Evolutionary conservation across 1,140 invertebrate genomes (phyloP).

Genomic region (Heliconius eleuchia): DNA sequence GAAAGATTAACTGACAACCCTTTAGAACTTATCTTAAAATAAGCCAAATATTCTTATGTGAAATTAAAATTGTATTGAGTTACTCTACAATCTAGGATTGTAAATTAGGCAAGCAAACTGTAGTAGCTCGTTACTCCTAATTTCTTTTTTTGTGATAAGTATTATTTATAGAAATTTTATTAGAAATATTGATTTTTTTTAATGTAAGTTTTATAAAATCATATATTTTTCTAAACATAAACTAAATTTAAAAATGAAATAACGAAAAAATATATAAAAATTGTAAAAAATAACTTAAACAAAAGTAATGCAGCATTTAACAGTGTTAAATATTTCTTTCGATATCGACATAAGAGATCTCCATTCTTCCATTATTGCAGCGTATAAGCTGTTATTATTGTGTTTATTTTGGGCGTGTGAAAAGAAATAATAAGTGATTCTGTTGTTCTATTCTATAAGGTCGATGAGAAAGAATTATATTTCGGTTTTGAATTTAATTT

Average conservation of each 20-base stretch:
- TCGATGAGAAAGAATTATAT: neutral
- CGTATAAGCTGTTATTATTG: neutral
- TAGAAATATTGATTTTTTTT: no score
- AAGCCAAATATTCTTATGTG: neutral
- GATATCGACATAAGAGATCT: neutral
- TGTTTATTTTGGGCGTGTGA: constrained; percentile 8
- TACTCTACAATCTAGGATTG: no score
- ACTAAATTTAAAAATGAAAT: no score
- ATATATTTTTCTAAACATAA: no score
- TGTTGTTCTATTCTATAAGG: neutral
- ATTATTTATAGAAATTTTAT: no score
- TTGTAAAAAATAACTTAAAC: neutral
- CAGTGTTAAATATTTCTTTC: neutral
- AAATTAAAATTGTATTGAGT: neutral
- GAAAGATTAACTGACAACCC: constrained; percentile 37
- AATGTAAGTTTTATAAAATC: no score
- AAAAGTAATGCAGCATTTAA: neutral
- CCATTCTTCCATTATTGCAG: constrained; percentile 6
- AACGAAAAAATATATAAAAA: no score
- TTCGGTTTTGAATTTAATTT: neutral
- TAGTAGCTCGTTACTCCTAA: no score
- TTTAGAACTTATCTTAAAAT: neutral
- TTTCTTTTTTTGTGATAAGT: no score
- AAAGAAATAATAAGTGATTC: neutral
- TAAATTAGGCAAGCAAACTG: no score